phyloP scores from a whole-genome alignment of 2,797 vertebrate genomes.

The Sphaeramia orbicularis region DNA sequence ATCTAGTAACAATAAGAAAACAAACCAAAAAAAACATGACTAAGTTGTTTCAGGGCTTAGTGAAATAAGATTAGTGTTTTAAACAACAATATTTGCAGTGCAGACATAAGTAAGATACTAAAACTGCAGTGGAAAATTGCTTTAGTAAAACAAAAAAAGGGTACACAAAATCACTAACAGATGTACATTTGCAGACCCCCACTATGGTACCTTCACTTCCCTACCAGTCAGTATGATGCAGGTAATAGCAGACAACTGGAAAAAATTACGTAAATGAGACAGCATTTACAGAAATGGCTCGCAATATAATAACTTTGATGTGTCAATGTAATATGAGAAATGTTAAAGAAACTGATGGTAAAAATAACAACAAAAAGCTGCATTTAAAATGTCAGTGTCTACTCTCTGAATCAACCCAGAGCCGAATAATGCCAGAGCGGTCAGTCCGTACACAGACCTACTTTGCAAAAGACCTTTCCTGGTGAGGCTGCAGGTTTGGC shows the following conservation, averaged over 20 bases:
- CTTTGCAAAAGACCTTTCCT: too few relatives aligned
- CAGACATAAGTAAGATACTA: constrained; percentile 38
- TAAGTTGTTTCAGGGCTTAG: neutral
- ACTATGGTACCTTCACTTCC: constrained; percentile 49
- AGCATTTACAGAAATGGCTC: neutral
- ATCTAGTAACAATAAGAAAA: neutral
- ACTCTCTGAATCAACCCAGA: constrained; percentile 12
- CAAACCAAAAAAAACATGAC: neutral
- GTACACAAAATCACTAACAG: constrained; percentile 75
- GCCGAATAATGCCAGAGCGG: constrained; percentile 25
- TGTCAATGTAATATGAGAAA: neutral
- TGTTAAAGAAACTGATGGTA: neutral
- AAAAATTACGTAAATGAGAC: constrained; percentile 26
- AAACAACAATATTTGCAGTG: constrained; percentile 30
- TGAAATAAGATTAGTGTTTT: constrained; percentile 23
- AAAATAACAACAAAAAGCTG: neutral
- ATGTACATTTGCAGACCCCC: constrained; percentile 62
- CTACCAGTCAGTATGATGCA: constrained; percentile 24
- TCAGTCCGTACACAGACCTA: constrained; percentile 6
- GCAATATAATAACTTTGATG: constrained; percentile 1
- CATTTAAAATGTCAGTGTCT: constrained; percentile 21
- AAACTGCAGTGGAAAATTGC: constrained; percentile 67
- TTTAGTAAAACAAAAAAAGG: constrained; percentile 53
- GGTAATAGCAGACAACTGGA: constrained; percentile 48
- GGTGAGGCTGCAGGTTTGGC: constrained; percentile 48